Evolutionary conservation across 2,888 invertebrate genomes (phyloP).

Genomic region (Gisinianus flammeolus): DNA sequence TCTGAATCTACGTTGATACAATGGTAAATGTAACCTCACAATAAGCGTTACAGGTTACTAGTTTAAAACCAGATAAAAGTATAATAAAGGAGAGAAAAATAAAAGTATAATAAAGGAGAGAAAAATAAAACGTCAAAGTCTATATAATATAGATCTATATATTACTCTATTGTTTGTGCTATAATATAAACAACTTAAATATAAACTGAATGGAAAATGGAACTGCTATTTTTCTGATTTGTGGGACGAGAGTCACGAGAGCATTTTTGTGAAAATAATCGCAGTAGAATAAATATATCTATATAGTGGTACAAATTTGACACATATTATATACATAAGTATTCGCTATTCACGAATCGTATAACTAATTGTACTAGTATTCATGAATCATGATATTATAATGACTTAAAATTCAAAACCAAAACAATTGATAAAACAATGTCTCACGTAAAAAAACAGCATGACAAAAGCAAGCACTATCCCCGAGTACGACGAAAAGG

Average conservation of each 20-base stretch:
- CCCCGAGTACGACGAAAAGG: conserved; percentile 30
- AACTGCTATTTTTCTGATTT: background rate
- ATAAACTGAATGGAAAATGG: background rate
- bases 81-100: background rate
- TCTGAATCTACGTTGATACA: background rate
- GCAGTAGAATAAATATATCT: no score
- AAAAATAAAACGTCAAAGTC: no score
- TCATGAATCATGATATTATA: background rate
- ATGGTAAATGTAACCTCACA: no score
- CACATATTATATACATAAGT: no score
- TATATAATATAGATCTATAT: no score
- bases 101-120: no score
- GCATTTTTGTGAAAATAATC: background rate
- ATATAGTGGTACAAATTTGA: no score
- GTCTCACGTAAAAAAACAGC: background rate
- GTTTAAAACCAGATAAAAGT: background rate
- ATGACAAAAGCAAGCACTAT: conserved; percentile 27
- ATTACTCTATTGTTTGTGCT: background rate
- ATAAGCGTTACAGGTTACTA: background rate
- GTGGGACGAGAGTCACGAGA: background rate
- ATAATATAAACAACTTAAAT: no score
- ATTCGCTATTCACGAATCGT: no score
- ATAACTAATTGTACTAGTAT: background rate
- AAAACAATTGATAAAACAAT: background rate
- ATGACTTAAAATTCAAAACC: background rate